Evolutionary conservation across 1,140 invertebrate species (phyloP).

Genomic region (Drosophila repleta): DNA sequence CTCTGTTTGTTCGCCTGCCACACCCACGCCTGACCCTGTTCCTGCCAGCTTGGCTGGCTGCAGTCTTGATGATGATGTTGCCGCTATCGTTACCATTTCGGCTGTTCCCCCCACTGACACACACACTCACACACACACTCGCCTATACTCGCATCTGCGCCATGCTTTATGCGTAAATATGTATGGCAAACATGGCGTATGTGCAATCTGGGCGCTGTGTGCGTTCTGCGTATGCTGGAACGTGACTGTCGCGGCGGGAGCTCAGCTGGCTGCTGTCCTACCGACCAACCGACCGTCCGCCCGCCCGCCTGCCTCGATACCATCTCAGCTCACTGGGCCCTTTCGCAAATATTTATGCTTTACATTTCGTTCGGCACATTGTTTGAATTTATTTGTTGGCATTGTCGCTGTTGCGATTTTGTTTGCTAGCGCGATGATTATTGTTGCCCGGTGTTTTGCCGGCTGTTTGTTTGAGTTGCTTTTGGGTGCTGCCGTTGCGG

Average conservation of each 20-base stretch:
- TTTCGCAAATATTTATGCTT: slow-evolving; percentile 82
- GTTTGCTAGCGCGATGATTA: slow-evolving; percentile 72
- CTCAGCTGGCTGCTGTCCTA: slow-evolving; percentile 58
- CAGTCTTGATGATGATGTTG: slow-evolving; percentile 63
- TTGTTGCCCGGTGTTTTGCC: slow-evolving; percentile 47
- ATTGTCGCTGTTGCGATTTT: slow-evolving; percentile 56
- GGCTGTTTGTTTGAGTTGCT: slow-evolving; percentile 36
- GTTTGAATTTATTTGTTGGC: slow-evolving; percentile 80
- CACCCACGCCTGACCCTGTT: not conserved
- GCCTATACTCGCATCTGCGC: slow-evolving; percentile 22
- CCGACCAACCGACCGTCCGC: not conserved
- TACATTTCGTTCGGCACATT: slow-evolving; percentile 80
- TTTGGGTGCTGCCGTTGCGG: slow-evolving; percentile 29
- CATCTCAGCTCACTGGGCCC: slow-evolving; percentile 34
- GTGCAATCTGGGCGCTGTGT: slow-evolving; percentile 69
- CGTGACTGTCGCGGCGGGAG: slow-evolving; percentile 66
- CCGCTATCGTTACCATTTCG: slow-evolving; percentile 60
- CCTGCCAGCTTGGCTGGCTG: slow-evolving; percentile 15
- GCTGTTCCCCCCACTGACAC: slow-evolving; percentile 1
- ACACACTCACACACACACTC: not conserved
- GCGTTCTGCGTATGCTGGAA: slow-evolving; percentile 51
- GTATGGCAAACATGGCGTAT: slow-evolving; percentile 75
- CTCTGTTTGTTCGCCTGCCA: slow-evolving; percentile 23
- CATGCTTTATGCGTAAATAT: slow-evolving; percentile 72
- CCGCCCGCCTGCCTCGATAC: not conserved